A percentile compares a stretch with the other conserved stretches of the same genome.
Conservation (phyloP, 2,113 vertebrate genomes). For the Charadrius vociferus region DNA sequence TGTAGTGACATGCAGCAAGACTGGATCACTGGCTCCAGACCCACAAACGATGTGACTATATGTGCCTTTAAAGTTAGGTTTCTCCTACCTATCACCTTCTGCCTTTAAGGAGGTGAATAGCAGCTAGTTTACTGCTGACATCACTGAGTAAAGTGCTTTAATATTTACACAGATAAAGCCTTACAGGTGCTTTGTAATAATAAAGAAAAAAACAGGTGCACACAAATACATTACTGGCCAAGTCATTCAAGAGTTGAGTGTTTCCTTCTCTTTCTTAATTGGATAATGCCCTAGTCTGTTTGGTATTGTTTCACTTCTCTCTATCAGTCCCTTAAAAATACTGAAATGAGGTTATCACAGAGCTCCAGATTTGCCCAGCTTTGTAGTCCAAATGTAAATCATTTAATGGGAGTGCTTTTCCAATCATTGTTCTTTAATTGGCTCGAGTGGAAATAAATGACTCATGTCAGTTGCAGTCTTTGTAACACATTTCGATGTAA, state of each 20-base stretch:
- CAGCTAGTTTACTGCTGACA: not conserved
- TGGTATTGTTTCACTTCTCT: not conserved
- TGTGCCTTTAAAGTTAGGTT: not conserved
- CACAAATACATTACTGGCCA: not conserved
- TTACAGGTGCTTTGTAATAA: not conserved
- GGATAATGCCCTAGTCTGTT: conserved; percentile 19
- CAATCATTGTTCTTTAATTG: conserved; percentile 57
- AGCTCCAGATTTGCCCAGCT: conserved; percentile 15
- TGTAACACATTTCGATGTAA: conserved; percentile 5
- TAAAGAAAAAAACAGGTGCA: not conserved
- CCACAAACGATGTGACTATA: not conserved
- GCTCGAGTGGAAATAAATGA: conserved; percentile 70
- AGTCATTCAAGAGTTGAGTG: not conserved
- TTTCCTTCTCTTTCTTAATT: conserved; percentile 24
- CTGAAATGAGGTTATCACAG: conserved; percentile 7
- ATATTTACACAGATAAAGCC: not conserved
- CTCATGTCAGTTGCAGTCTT: not conserved
- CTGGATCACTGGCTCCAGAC: not conserved
- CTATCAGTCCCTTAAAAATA: conserved; percentile 23
- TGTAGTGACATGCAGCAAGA: not conserved
- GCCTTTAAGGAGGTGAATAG: not conserved
- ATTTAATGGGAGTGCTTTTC: conserved; percentile 1
- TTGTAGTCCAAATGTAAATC: conserved; percentile 8
- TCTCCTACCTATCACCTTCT: not conserved
- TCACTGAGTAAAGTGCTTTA: not conserved